A percentile compares a stretch with the other conserved stretches of the same genome.
These are phyloP conservation scores for Bos javanicus DNA, from an alignment of 2,113 vertebrate genomes.

Conservation along the genomic window DNA sequence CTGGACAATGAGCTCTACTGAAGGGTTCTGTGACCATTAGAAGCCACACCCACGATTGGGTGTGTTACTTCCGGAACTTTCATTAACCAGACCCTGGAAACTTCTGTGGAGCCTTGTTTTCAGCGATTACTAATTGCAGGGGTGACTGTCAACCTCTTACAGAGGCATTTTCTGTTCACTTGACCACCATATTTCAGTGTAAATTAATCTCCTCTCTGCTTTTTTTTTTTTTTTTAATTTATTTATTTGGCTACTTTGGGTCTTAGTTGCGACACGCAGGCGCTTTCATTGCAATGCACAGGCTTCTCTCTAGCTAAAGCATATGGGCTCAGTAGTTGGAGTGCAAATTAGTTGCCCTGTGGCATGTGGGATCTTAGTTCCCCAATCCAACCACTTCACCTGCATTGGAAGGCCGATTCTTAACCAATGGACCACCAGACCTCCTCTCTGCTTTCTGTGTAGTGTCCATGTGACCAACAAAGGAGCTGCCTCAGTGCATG, in stretches of 20 bases:
- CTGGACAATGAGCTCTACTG: not conserved
- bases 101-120: not conserved
- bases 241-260: not conserved
- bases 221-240: too few relatives aligned
- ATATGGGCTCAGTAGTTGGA: fast-evolving
- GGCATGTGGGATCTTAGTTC: not conserved
- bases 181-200: not conserved
- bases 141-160: not conserved
- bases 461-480: not conserved
- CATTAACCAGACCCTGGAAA: not conserved
- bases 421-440: not conserved
- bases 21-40: not conserved
- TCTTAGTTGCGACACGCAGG: not conserved
- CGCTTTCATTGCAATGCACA: not conserved
- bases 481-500: not conserved
- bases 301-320: not conserved
- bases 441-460: not conserved
- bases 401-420: not conserved
- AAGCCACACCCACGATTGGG: not conserved
- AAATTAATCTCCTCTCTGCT: not conserved
- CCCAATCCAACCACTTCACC: not conserved
- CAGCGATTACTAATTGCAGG: not conserved
- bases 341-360: fast-evolving
- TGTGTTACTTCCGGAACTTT: not conserved
- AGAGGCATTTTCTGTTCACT: not conserved